Evolutionary conservation across 2,797 vertebrate species (phyloP), one percentile per base, ranked within the genome.

Genomic region (Chaunax sp.): DNA sequence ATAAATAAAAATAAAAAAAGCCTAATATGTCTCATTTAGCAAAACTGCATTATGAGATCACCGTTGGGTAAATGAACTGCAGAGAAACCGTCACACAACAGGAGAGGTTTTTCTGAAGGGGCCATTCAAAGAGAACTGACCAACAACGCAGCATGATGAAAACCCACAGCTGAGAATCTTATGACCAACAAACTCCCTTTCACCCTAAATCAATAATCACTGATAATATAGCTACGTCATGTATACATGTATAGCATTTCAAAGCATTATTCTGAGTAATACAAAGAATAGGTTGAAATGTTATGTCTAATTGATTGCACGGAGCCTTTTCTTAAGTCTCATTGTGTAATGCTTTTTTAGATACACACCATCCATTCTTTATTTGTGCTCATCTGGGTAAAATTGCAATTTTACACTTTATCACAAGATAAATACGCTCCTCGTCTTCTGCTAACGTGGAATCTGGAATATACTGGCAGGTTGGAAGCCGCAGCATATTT

Each of bases 401-500:
- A 83, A 81, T 25, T 68, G 75, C 82, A 79, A 81, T 77, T 4
- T 3, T 16, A 40, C 38, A 16, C 15, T 4, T 40, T 15, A 40
- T 10, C 61, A 81, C 72, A 74, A 43, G 59, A 86, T 19, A 77
- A 61, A 86, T 66, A 78, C 69, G 72, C 26, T 61, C 25, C 58
- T 69, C 9, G 0, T 78, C 60, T 81, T 75, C 71, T 47, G 9
- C 46, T 59, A 37, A 30, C 62, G 59, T 79, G 59, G 80, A 78
- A 75, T 67, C 72, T 84, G 55, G 78, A 77, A 79, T 80, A 35
- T 57, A 54, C 65, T 77, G 19, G 18, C 30, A 74, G 81, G 81
- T 82, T 86, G 77, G 74, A 87, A 86, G 75, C 78, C 71, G 44
- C 78, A 66, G 77, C 80, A 81, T 78, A 84, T 86, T 87, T 81